Evolutionary conservation across 2,888 invertebrate species (phyloP).

Genomic region (Parthenolecanium corni): DNA sequence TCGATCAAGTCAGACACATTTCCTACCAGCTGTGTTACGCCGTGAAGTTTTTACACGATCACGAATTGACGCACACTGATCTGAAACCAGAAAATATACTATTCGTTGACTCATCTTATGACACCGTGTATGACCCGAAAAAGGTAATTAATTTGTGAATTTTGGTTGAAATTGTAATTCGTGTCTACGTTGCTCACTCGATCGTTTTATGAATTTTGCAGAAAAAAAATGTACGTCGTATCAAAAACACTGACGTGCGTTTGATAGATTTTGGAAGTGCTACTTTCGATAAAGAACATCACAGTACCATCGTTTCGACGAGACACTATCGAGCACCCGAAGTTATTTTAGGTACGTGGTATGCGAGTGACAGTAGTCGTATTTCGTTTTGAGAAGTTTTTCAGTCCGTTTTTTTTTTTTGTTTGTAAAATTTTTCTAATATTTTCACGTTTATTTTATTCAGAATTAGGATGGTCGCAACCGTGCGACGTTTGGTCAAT

Average conservation of each 20-base stretch:
- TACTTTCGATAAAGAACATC: conserved; percentile 99
- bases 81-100: conserved; percentile 99
- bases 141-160: conserved; percentile 31
- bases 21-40: conserved; percentile 93
- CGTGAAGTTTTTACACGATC: conserved; percentile 95
- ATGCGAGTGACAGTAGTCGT: too few species aligned
- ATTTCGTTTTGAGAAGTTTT: neutral
- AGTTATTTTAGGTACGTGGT: conserved; percentile 76
- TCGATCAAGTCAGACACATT: conserved; percentile 96
- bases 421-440: too few species aligned
- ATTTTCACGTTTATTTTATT: too few species aligned
- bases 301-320: conserved; percentile 98
- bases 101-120: conserved; percentile 89
- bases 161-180: too few species aligned
- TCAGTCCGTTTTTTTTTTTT: too few species aligned
- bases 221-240: conserved; percentile 50
- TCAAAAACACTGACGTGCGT: conserved; percentile 86
- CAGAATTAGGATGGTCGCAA: conserved; percentile 96
- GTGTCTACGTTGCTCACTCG: too few species aligned
- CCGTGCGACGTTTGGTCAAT: conserved; percentile 99
- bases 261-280: conserved; percentile 99
- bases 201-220: neutral
- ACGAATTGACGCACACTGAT: conserved; percentile 96
- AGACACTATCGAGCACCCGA: conserved; percentile 98
- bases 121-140: conserved; percentile 38